Evolutionary conservation across 2,888 invertebrate genomes (phyloP).

Genomic region (Julus scandinavius): DNA sequence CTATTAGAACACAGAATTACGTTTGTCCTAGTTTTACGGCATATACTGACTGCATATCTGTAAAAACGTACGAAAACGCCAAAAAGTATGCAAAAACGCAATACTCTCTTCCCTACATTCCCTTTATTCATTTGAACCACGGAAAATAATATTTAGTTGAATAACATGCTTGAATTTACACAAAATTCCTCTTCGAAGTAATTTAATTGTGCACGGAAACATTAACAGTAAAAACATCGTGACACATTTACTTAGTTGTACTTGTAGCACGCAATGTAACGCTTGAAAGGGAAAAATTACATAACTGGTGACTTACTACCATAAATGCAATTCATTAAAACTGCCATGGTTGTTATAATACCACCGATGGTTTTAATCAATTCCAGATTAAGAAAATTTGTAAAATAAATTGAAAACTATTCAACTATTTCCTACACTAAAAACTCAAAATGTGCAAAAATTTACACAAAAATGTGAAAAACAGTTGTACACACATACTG

Average conservation of each 20-base stretch:
- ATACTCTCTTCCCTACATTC: not conserved
- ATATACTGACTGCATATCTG: not conserved
- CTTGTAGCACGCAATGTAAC: not conserved
- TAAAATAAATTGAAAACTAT: no score
- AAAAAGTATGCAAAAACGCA: no score
- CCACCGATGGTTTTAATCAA: no score
- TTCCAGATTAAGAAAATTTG: no score
- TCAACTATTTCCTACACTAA: no score
- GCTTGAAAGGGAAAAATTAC: not conserved
- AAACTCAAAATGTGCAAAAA: no score
- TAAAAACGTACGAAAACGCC: not conserved
- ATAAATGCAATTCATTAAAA: no score
- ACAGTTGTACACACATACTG: no score
- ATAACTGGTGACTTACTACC: no score
- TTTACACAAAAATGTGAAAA: no score
- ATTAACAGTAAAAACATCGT: not conserved
- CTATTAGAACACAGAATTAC: not conserved
- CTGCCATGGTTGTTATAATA: no score
- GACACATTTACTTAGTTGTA: not conserved
- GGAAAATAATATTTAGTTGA: not conserved
- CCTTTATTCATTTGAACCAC: not conserved
- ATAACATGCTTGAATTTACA: not conserved
- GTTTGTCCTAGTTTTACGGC: not conserved
- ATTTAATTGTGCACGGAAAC: not conserved
- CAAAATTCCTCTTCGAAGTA: not conserved